A percentile compares a stretch with the other conserved stretches of the same genome.
phyloP scores from a whole-genome alignment of 2,113 vertebrate species.

The Saccopteryx bilineata region DNA sequence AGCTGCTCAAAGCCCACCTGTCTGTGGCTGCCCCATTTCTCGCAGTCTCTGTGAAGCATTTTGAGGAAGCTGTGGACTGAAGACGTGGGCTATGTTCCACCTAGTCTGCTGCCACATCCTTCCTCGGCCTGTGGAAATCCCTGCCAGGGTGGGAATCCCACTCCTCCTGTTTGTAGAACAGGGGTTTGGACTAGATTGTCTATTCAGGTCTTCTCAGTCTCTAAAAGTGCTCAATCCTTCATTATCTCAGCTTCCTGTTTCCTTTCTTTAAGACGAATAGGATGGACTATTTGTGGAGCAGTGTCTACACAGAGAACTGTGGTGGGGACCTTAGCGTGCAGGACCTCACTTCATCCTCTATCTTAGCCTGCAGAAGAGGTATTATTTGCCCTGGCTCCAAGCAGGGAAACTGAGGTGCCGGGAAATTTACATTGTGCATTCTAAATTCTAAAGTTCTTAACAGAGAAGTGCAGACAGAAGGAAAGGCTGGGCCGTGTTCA shows the following conservation, averaged over 20 bases:
- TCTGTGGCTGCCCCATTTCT: constrained; percentile 2
- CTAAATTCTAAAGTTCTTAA: background rate
- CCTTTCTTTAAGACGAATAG: background rate
- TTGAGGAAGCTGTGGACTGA: background rate
- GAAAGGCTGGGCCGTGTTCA: background rate
- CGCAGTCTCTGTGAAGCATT: background rate
- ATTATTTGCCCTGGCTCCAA: background rate
- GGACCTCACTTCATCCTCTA: background rate
- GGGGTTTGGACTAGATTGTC: background rate
- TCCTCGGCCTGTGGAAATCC: background rate
- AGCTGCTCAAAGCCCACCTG: background rate
- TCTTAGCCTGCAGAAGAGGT: background rate
- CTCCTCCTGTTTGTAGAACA: background rate
- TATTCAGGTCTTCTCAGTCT: background rate
- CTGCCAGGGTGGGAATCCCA: background rate
- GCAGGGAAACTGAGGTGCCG: background rate
- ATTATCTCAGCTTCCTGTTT: background rate
- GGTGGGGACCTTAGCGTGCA: accelerated
- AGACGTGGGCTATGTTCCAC: background rate
- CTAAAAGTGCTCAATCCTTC: background rate
- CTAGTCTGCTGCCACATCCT: background rate
- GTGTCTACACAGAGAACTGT: background rate
- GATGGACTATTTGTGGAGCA: accelerated
- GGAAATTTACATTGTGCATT: background rate
- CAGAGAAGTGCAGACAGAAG: background rate